A percentile compares a stretch with the other conserved stretches of the same genome.
These are phyloP conservation scores for Hermetia illucens DNA, from an alignment of 1,140 invertebrate species.

Conservation along the genomic window DNA sequence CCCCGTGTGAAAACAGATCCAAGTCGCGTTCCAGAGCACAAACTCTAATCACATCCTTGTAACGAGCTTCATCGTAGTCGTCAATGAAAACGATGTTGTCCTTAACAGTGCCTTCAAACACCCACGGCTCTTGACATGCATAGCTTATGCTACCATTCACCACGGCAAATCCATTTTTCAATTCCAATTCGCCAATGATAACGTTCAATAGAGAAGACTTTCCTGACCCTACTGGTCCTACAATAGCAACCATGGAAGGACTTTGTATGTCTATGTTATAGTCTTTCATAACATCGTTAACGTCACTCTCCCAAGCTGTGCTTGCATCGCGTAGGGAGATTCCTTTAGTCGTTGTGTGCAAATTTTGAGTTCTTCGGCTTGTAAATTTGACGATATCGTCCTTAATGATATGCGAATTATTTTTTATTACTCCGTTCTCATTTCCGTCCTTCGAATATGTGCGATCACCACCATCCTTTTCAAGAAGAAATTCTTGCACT, in stretches of 20 bases:
- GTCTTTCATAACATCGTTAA: constrained; percentile 15
- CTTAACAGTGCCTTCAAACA: constrained; percentile 36
- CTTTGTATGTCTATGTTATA: constrained; percentile 28
- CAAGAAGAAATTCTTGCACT: constrained; percentile 38
- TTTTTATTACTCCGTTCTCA: constrained; percentile 6
- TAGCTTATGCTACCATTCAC: constrained; percentile 53
- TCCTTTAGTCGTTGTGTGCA: constrained; percentile 34
- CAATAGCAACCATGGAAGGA: constrained; percentile 43
- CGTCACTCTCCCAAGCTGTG: constrained; percentile 10
- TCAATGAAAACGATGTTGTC: constrained; percentile 70
- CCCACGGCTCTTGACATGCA: constrained; percentile 56
- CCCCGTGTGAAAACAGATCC: constrained; percentile 40
- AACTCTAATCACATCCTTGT: constrained; percentile 37
- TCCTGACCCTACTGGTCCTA: constrained; percentile 61
- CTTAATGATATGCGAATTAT: constrained; percentile 13
- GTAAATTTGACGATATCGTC: constrained; percentile 16
- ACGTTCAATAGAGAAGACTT: constrained; percentile 55
- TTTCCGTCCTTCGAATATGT: constrained; percentile 1
- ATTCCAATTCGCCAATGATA: constrained; percentile 51
- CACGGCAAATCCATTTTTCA: constrained; percentile 37
- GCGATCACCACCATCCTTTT: constrained; percentile 9
- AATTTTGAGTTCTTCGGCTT: constrained; percentile 17
- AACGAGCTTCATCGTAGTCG: constrained; percentile 37
- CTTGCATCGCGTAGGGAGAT: constrained; percentile 16
- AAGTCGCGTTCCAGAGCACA: constrained; percentile 41